A percentile compares a stretch with the other conserved stretches of the same genome.
Conservation (phyloP, 2,113 vertebrate species). For the Lepisosteus oculatus region DNA sequence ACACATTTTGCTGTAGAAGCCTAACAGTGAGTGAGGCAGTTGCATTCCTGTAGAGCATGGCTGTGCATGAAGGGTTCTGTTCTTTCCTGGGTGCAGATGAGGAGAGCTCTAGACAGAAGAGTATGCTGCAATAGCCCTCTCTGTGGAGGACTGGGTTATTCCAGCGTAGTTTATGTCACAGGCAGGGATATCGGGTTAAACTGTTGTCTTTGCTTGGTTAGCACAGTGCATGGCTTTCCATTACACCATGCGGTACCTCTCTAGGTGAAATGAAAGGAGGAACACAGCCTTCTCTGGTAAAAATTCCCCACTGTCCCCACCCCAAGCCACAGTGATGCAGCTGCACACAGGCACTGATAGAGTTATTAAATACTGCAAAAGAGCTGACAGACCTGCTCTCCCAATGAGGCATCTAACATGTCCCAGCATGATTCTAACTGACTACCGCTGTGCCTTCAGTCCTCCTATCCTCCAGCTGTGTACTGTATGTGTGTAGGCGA, state of each 20-base stretch:
- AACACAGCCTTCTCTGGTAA: not conserved
- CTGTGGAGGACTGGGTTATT: not conserved
- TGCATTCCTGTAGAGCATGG: too few relatives aligned
- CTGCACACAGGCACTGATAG: not conserved
- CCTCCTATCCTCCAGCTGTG: not conserved
- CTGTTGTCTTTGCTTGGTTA: not conserved
- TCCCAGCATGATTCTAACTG: not conserved
- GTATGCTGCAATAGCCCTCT: too few relatives aligned
- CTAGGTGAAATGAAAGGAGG: not conserved
- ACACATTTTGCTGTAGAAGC: too few relatives aligned
- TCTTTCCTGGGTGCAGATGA: too few relatives aligned
- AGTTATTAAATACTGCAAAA: constrained; percentile 2
- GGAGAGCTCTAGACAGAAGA: too few relatives aligned
- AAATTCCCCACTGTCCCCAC: too few relatives aligned
- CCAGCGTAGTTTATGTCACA: not conserved
- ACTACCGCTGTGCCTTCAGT: not conserved
- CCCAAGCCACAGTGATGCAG: too few relatives aligned
- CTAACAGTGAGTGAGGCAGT: too few relatives aligned
- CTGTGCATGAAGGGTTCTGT: too few relatives aligned
- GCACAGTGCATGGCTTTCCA: not conserved
- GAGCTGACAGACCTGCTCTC: constrained; percentile 25
- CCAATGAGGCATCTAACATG: not conserved
- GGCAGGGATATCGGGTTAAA: not conserved
- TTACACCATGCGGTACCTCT: not conserved
- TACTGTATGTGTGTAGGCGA: not conserved